Percentiles rank a stretch among this genome's conserved stretches.
These are phyloP conservation scores for Neomonachus schauinslandi DNA, from an alignment of 2,113 vertebrate genomes.

Conservation along the genomic window DNA sequence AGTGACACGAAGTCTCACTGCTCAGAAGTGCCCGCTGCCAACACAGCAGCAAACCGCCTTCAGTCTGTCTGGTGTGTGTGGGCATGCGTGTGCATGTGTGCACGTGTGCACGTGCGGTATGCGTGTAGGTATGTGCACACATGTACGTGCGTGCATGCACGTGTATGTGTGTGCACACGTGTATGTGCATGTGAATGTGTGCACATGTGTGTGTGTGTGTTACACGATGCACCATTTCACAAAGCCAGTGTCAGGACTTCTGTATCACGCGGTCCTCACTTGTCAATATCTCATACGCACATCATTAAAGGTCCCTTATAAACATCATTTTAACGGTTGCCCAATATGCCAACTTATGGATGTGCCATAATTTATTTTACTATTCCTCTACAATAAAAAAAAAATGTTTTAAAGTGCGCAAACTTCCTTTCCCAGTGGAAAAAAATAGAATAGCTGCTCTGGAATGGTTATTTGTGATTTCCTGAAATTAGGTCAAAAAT, in stretches of 20 bases:
- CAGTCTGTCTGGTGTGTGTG: background rate
- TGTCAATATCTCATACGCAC: background rate
- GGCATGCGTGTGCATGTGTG: background rate
- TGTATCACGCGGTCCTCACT: background rate
- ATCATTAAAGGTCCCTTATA: background rate
- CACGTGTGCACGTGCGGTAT: no score
- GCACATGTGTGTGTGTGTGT: background rate
- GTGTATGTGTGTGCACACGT: background rate
- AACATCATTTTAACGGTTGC: background rate
- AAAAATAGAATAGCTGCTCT: slow-evolving; percentile 42
- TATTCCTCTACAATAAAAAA: background rate
- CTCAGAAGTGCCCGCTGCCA: background rate
- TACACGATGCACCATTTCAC: background rate
- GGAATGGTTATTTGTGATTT: slow-evolving; percentile 80
- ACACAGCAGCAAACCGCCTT: background rate
- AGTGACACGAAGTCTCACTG: background rate
- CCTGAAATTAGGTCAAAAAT: slow-evolving; percentile 79
- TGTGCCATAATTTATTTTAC: background rate
- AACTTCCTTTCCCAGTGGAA: slow-evolving; percentile 78
- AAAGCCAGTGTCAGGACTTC: background rate
- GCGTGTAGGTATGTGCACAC: background rate
- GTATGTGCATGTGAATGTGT: background rate
- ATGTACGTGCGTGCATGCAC: background rate
- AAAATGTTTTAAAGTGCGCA: slow-evolving; percentile 42
- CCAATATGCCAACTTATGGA: background rate